Conservation (phyloP, 2,888 invertebrate species). For the Isoperla grammatica region DNA sequence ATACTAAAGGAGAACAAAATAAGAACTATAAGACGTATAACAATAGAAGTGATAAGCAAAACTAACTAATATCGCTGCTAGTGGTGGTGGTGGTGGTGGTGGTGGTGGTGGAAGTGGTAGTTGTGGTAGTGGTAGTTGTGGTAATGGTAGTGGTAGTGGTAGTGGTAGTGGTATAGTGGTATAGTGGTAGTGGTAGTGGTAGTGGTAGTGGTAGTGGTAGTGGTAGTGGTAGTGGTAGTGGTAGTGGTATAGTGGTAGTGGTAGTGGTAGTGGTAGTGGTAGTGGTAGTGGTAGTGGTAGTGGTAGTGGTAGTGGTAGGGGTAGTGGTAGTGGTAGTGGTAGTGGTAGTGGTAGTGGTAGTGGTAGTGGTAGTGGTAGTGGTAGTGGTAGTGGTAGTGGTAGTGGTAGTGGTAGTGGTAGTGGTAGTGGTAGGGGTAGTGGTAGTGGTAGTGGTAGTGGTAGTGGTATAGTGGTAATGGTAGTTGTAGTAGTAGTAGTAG, state of each 20-base stretch:
- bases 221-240: background rate
- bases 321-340: no score
- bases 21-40: no score
- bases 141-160: background rate
- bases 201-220: background rate
- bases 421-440: no score
- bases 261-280: constrained; percentile 6
- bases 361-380: constrained; percentile 9
- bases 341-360: constrained; percentile 6
- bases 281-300: background rate
- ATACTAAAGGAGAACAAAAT: no score
- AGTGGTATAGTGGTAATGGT: no score
- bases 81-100: background rate
- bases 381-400: constrained; percentile 9
- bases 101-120: background rate
- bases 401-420: constrained; percentile 10
- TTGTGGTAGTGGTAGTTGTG: background rate
- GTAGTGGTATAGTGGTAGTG: no score
- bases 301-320: constrained; percentile 12
- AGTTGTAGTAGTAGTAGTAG: constrained; percentile 9
- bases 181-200: background rate
- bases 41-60: no score
- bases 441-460: no score
- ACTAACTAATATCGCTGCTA: background rate
- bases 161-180: no score